Conservation (phyloP, 2,113 vertebrate genomes). For the Melanotaenia duboulayi region DNA sequence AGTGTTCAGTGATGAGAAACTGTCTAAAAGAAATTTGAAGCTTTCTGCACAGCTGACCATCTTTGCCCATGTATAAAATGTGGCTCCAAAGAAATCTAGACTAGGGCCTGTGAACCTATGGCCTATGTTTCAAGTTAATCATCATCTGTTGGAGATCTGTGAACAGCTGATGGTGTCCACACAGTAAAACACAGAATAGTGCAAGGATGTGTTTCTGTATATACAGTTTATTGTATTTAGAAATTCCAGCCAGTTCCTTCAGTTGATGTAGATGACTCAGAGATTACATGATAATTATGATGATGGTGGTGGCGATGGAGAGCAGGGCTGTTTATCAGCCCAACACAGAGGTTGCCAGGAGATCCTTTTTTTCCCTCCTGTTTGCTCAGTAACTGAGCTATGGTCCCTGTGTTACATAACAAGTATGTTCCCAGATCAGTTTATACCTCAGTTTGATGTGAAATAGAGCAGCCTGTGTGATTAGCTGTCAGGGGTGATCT, state of each 20-base stretch:
- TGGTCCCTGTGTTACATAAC: constrained; percentile 3
- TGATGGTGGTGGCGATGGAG: constrained; percentile 3
- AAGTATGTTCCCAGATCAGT: constrained; percentile 7
- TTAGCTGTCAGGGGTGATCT: background rate
- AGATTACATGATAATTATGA: background rate
- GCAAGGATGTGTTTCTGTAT: background rate
- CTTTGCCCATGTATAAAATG: background rate
- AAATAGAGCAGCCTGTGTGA: background rate
- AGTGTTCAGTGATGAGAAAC: background rate
- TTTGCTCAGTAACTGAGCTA: constrained; percentile 14
- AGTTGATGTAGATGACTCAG: constrained; percentile 18
- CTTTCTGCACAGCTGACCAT: background rate
- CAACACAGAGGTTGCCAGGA: constrained; percentile 33
- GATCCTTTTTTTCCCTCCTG: background rate
- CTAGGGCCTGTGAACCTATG: background rate
- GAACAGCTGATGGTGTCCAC: background rate
- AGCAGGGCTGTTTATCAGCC: constrained; percentile 15
- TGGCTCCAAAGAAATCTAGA: background rate
- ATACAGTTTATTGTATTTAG: constrained; percentile 8
- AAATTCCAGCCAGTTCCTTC: constrained; percentile 12
- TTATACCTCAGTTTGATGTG: background rate
- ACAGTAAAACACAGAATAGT: background rate
- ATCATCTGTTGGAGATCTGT: background rate
- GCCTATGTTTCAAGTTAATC: background rate
- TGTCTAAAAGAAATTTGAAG: background rate